phyloP scores from a whole-genome alignment of 2,888 invertebrate genomes.

The Drosophila tanythrix region DNA sequence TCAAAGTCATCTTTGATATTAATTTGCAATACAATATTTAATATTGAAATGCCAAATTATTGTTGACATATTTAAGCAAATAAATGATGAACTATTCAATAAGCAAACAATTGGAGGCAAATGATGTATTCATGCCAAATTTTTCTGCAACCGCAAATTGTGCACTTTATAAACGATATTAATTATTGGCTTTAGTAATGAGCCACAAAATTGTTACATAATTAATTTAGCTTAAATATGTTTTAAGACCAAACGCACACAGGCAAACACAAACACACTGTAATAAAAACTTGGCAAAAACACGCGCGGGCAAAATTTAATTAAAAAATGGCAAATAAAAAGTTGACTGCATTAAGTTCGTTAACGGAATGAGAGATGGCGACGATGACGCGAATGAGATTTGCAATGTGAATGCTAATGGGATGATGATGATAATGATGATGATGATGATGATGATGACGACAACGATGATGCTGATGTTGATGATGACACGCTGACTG shows the following conservation, averaged over 20 bases:
- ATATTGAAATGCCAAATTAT: not conserved
- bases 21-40: conserved; percentile 1
- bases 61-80: not conserved
- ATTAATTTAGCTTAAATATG: conserved; percentile 23
- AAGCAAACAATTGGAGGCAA: conserved; percentile 7
- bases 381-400: conserved; percentile 40
- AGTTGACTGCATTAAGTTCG: conserved; percentile 77
- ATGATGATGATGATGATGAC: conserved; percentile 24
- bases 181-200: conserved; percentile 1
- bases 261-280: not conserved
- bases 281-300: conserved; percentile 12
- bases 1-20: too few relatives aligned
- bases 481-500: conserved; percentile 20
- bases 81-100: conserved; percentile 3
- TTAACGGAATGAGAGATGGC: conserved; percentile 45
- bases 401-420: conserved; percentile 35
- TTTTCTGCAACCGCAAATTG: conserved; percentile 3
- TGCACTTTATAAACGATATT: conserved; percentile 9
- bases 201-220: conserved; percentile 14
- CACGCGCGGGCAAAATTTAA: conserved; percentile 64
- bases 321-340: conserved; percentile 75
- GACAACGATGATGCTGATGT: conserved; percentile 14
- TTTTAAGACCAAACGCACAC: conserved; percentile 3
- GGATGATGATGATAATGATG: conserved; percentile 28
- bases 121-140: conserved; percentile 1